Base-by-base conservation (phyloP, 2,888 invertebrate species). In the Dynastes grantii region DNA sequence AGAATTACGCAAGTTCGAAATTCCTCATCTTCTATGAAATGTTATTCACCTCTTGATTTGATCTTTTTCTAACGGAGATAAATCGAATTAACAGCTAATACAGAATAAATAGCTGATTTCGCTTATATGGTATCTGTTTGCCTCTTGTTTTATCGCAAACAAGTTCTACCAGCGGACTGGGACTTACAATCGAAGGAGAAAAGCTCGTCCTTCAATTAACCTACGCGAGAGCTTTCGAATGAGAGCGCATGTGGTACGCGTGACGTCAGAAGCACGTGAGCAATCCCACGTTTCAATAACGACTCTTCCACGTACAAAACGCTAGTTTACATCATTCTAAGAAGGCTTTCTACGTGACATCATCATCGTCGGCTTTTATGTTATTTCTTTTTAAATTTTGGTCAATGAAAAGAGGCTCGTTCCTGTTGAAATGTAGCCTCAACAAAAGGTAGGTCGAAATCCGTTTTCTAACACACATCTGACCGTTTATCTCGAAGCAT, bases 251-350 rank as follows among this genome's bases (percentile, higher is more conserved):
- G 73, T 63, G 73, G 63, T 27, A 2, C 45, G 27, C 27, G 27
- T 75, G 73, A 75, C 73, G 73, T 75, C 73, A 75, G 22, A 22
- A 61, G 63, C 73, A 75, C 61, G 73, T 75, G 73, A 75, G 63
- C 58, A 22, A 45, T 22, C 61, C 45, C 73, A 75, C 73, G 58
- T 58, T 73, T 61, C 22, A 4, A 61, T 22, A 45, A 61, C 61
- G 53, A n/a, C 61, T 2, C 53, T 5, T 45, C 29, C 13, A 13
- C 29, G 5, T 13, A 5, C 11, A n/a, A 71, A 71, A 55, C 58
- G 71, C 16, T 9, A 40, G 29, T 16, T 55, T 32, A 32, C 32
- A 32, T 40, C 55, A 55, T 58, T n/a, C n/a, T 40, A 37, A 0
- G 32, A 32, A 32, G 16, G 22, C 16, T 8, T 55, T 55, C 16